Percentiles rank a stretch among this genome's conserved stretches.
phyloP scores from a whole-genome alignment of 2,797 vertebrate genomes.

The Hyperoplus lanceolatus region DNA sequence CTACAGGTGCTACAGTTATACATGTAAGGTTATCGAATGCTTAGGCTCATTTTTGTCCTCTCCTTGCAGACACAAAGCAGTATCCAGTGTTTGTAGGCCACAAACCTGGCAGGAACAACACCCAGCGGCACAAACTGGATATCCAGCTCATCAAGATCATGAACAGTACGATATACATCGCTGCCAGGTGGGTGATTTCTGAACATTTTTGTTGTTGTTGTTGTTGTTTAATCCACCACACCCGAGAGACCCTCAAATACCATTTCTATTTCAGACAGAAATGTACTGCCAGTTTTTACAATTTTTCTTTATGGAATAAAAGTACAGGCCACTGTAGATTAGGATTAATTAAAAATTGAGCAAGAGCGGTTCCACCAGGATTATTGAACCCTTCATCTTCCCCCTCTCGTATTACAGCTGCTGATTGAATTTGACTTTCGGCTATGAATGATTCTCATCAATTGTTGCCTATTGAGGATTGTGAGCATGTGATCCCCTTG shows the following conservation, averaged over 20 bases:
- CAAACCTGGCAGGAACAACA: constrained; percentile 97
- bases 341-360: constrained; percentile 42
- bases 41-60: constrained; percentile 18
- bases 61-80: constrained; percentile 94
- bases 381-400: constrained; percentile 52
- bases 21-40: background rate
- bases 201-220: background rate
- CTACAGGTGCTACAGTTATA: background rate
- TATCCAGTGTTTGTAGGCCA: constrained; percentile 98
- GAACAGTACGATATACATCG: constrained; percentile 95
- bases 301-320: constrained; percentile 18
- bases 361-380: constrained; percentile 19
- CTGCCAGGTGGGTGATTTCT: constrained; percentile 90
- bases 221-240: background rate
- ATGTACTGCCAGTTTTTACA: background rate
- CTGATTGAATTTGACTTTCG: constrained; percentile 48
- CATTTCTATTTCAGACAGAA: constrained; percentile 1
- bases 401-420: constrained; percentile 27
- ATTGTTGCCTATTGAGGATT: constrained; percentile 34
- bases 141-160: constrained; percentile 97
- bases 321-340: constrained; percentile 22
- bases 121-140: constrained; percentile 96
- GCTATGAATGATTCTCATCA: constrained; percentile 37
- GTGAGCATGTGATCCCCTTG: constrained; percentile 38
- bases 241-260: background rate